Evolutionary conservation across 2,113 vertebrate species (phyloP).

Genomic region (Urocolius indicus): DNA sequence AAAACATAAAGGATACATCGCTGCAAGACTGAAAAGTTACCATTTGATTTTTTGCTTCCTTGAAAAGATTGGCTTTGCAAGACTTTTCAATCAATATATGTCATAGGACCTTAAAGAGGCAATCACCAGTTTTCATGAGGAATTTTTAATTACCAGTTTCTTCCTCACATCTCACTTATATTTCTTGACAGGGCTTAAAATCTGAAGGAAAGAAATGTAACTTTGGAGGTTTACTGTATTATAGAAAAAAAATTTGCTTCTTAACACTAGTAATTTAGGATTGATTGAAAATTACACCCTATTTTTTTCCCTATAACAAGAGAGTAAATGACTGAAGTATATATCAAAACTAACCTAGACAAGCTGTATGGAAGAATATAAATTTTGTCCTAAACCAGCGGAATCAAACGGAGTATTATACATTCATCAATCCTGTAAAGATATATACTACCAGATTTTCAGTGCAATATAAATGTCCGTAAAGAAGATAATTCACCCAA

Average conservation of each 20-base stretch:
- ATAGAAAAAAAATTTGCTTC: not conserved
- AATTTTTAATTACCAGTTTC: not conserved
- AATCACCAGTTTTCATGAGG: not conserved
- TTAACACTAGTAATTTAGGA: not conserved
- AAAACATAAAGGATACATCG: not conserved
- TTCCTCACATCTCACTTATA: not conserved
- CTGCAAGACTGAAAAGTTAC: not conserved
- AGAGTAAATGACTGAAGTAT: not conserved
- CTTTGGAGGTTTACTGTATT: not conserved
- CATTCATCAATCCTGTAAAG: not conserved
- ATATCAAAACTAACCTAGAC: not conserved
- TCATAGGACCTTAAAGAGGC: not conserved
- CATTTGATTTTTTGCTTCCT: not conserved
- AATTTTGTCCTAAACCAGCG: not conserved
- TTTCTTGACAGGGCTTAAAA: not conserved
- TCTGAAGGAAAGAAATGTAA: not conserved
- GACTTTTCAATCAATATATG: not conserved
- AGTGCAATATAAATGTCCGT: not conserved
- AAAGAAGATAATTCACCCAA: not conserved
- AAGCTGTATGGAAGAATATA: not conserved
- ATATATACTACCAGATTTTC: not conserved
- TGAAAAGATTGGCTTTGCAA: not conserved
- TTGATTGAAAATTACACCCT: not conserved
- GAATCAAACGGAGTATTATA: not conserved
- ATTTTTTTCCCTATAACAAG: not conserved